Conservation (phyloP, 2,113 vertebrate species). For the Neodontobutis hainanensis region DNA sequence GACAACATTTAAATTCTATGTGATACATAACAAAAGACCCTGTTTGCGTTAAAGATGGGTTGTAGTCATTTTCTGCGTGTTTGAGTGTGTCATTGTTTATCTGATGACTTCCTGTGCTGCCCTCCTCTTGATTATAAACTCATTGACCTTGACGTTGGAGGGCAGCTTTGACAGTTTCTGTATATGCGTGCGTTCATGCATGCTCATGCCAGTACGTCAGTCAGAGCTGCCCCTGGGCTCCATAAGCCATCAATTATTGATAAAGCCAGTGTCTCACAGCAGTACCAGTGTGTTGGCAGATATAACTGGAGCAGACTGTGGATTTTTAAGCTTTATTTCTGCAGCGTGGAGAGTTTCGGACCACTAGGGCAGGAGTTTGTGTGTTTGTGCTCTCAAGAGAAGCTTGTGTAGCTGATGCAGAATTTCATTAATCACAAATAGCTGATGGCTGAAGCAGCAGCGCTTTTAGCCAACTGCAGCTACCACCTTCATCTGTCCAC, state of each 20-base stretch:
- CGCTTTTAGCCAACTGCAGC: slow-evolving; percentile 13
- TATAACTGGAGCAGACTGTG: slow-evolving; percentile 19
- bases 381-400: slow-evolving; percentile 1
- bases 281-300: slow-evolving; percentile 20
- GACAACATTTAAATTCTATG: slow-evolving; percentile 5
- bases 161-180: not conserved
- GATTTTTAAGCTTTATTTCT: not conserved
- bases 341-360: not conserved
- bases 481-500: slow-evolving; percentile 13
- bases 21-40: not conserved
- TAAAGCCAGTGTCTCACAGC: slow-evolving; percentile 22
- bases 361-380: slow-evolving; percentile 1
- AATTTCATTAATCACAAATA: slow-evolving; percentile 42
- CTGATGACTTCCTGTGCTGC: slow-evolving; percentile 26
- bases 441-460: slow-evolving; percentile 24
- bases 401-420: slow-evolving; percentile 21
- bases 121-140: slow-evolving; percentile 29
- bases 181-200: not conserved
- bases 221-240: slow-evolving; percentile 35
- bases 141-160: slow-evolving; percentile 27
- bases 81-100: slow-evolving; percentile 16
- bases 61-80: not conserved
- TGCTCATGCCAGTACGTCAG: slow-evolving; percentile 32
- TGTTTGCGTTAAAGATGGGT: not conserved
- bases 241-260: slow-evolving; percentile 54